Conservation (phyloP, 1,140 invertebrate genomes). For the Pomphorhynchus laevis region DNA sequence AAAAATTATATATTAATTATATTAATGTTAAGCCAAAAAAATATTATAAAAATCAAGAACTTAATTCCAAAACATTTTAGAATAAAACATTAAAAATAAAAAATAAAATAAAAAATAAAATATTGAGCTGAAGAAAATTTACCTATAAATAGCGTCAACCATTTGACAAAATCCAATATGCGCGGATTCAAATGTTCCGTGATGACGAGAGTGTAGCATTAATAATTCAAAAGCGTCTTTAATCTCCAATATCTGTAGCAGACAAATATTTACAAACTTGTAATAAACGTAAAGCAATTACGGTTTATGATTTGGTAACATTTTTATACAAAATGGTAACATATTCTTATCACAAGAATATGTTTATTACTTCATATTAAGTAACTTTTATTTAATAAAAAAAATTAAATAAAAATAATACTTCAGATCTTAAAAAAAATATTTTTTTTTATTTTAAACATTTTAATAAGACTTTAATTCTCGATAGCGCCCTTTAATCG, state of each 20-base stretch:
- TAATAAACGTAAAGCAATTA: constrained; percentile 6
- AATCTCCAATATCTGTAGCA: constrained; percentile 25
- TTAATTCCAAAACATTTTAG: not conserved
- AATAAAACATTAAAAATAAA: not conserved
- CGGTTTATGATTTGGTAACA: no score
- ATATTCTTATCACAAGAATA: no score
- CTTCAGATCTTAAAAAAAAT: no score
- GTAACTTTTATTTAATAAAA: no score
- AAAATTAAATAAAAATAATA: no score
- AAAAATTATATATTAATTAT: not conserved
- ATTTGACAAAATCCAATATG: constrained; percentile 48
- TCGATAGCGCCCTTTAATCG: no score
- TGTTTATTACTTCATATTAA: no score
- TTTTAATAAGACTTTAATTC: no score
- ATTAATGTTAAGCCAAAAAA: not conserved
- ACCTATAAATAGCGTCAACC: constrained; percentile 30
- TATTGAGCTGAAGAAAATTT: constrained; percentile 8
- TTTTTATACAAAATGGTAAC: no score
- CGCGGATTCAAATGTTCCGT: constrained; percentile 70
- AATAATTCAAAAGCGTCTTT: constrained; percentile 34
- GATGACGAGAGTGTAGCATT: constrained; percentile 47
- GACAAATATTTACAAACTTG: constrained; percentile 15
- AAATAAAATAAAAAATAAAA: constrained; percentile 1
- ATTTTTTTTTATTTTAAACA: no score
- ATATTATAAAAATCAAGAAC: not conserved